Evolutionary conservation across 1,140 invertebrate species (phyloP).

Genomic region (Drosophila pandora): DNA sequence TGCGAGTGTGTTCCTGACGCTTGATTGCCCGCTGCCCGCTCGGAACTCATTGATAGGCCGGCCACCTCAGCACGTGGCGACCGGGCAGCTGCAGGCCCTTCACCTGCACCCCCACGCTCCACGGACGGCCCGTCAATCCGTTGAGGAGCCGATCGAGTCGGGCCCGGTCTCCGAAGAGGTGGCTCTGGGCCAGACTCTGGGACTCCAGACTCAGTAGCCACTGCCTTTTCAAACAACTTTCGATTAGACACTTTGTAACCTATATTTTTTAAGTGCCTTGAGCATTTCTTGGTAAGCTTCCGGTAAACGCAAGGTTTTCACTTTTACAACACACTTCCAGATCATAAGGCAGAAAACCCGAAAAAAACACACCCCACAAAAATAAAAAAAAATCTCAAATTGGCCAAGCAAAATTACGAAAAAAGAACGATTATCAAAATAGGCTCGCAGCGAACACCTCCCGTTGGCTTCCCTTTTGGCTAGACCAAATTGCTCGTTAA

Average conservation of each 20-base stretch:
- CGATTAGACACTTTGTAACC: neutral
- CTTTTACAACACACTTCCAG: conserved; percentile 26
- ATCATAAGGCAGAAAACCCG: neutral
- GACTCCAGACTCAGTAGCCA: neutral
- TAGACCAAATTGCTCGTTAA: neutral
- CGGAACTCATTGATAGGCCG: conserved; percentile 47
- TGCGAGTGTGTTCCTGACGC: conserved; percentile 33
- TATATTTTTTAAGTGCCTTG: neutral
- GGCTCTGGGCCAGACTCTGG: no score
- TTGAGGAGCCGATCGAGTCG: no score
- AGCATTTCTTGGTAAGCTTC: conserved; percentile 6
- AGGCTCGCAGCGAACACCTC: no score
- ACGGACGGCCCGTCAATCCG: neutral
- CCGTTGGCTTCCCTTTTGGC: no score
- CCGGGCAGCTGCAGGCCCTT: conserved; percentile 39
- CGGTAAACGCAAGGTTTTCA: conserved; percentile 19
- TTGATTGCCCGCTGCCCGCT: conserved; percentile 21
- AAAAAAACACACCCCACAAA: conserved; percentile 1
- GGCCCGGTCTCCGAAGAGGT: no score
- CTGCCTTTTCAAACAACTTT: neutral
- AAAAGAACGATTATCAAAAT: neutral
- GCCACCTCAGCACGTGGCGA: conserved; percentile 57
- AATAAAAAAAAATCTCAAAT: conserved; percentile 1
- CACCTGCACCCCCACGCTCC: conserved; percentile 14
- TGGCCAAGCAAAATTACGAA: conserved; percentile 6